Evolutionary conservation across 2,113 vertebrate species (phyloP).

Genomic region (Coptodon bakossiorum): DNA sequence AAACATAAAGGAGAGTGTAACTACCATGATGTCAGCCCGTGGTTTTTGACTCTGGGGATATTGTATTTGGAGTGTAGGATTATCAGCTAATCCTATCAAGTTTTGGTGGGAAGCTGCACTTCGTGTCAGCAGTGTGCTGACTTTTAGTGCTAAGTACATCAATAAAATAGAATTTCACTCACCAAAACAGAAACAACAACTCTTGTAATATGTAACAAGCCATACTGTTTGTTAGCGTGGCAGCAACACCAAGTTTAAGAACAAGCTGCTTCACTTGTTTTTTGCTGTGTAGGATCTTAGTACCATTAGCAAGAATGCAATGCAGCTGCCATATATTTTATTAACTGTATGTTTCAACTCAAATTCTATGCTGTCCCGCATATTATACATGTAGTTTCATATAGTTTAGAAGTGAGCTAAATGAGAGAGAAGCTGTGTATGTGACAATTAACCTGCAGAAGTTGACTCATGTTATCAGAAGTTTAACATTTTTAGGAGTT

Average conservation of each 20-base stretch:
- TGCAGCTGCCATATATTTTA: neutral
- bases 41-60: neutral
- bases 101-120: neutral
- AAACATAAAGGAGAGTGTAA: neutral
- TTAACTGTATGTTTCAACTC: neutral
- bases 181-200: neutral
- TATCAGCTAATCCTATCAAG: neutral
- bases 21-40: fast-evolving
- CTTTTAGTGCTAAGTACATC: neutral
- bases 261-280: neutral
- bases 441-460: neutral
- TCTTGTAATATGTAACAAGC: neutral
- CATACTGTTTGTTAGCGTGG: neutral
- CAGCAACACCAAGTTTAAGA: neutral
- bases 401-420: neutral
- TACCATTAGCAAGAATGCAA: neutral
- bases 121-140: fast-evolving
- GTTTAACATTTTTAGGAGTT: neutral
- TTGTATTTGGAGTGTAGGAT: neutral
- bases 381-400: neutral
- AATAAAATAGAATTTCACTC: neutral
- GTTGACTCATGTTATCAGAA: neutral
- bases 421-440: neutral
- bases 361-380: neutral
- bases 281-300: neutral